phyloP scores from a whole-genome alignment of 2,797 vertebrate species.

The Pangasius krempfi region DNA sequence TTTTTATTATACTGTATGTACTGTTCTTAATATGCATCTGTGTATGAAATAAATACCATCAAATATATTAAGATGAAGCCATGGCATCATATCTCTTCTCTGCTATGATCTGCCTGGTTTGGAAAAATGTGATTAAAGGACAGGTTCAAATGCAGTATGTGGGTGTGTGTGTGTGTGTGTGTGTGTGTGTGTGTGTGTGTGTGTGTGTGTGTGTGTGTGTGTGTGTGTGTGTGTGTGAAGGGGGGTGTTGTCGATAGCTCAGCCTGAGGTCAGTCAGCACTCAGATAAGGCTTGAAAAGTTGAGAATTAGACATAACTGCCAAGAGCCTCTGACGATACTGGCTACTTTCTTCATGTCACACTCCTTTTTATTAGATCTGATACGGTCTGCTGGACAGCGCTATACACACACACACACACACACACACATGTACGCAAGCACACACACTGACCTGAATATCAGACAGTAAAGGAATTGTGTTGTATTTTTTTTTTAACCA shows the following conservation, averaged over 20 bases:
- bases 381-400: slow-evolving; percentile 43
- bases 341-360: slow-evolving; percentile 37
- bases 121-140: not conserved
- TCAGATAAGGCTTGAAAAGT: slow-evolving; percentile 32
- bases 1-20: not conserved
- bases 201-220: not conserved
- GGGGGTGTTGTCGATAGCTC: not conserved
- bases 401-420: slow-evolving; percentile 20
- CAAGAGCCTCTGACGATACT: slow-evolving; percentile 30
- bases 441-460: slow-evolving; percentile 28
- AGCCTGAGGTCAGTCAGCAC: slow-evolving; percentile 28
- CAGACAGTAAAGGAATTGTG: slow-evolving; percentile 42
- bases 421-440: slow-evolving; percentile 17
- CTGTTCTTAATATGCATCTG: not conserved
- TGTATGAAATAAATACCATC: not conserved
- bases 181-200: slow-evolving; percentile 6
- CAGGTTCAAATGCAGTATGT: too few relatives aligned
- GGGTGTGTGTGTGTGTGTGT: not conserved
- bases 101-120: not conserved
- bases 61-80: not conserved
- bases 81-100: slow-evolving; percentile 8
- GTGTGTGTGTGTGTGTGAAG: slow-evolving; percentile 5
- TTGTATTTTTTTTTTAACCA: not conserved
- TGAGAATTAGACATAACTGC: slow-evolving; percentile 6
- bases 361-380: slow-evolving; percentile 53